Conservation (phyloP, 2,888 invertebrate species). For the Lasioglossum marginatum region DNA sequence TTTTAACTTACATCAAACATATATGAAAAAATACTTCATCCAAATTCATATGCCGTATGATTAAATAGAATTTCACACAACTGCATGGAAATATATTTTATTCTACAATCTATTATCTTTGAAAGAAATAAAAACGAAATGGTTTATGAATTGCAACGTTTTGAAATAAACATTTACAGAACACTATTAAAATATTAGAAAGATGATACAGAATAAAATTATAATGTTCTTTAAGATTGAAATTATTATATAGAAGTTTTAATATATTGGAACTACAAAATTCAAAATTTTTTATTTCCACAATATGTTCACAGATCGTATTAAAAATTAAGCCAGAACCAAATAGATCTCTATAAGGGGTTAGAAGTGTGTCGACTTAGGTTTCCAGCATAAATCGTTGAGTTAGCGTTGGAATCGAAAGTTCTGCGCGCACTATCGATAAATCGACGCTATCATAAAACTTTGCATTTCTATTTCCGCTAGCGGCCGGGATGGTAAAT, state of each 20-base stretch:
- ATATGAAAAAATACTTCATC: background rate
- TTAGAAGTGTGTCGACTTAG: background rate
- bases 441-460: background rate
- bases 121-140: background rate
- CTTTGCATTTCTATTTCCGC: constrained; percentile 56
- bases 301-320: background rate
- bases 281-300: no score
- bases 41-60: no score
- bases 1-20: background rate
- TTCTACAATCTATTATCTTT: background rate
- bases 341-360: background rate
- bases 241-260: no score
- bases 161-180: background rate
- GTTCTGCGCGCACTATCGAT: background rate
- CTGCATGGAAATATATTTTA: no score
- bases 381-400: background rate
- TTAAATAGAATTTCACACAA: no score
- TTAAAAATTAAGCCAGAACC: background rate
- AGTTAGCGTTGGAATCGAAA: background rate
- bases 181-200: no score
- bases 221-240: no score
- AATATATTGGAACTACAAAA: no score
- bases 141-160: background rate
- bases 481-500: constrained; percentile 91
- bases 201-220: background rate